Conservation (phyloP, 2,888 invertebrate species). For the Erebia ligea region DNA sequence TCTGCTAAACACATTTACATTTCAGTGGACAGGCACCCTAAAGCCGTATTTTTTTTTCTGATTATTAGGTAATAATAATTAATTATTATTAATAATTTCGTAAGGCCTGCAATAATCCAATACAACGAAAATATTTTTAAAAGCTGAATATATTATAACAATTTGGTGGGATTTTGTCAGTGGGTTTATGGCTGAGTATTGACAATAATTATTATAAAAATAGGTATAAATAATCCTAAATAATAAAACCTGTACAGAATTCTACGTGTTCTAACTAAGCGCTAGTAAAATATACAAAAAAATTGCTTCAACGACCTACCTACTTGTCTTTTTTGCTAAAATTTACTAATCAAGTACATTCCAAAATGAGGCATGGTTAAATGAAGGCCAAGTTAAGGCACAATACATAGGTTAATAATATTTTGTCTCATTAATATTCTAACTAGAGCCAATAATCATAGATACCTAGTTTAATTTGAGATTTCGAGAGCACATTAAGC, state of each 20-base stretch:
- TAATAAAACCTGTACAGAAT: slow-evolving; percentile 13
- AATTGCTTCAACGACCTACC: background rate
- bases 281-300: slow-evolving; percentile 5
- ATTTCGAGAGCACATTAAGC: background rate
- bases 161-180: slow-evolving; percentile 19
- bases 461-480: background rate
- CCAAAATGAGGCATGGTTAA: background rate
- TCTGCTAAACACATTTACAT: too few relatives aligned
- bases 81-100: too few relatives aligned
- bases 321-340: slow-evolving; percentile 6
- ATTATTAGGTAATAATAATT: too few relatives aligned
- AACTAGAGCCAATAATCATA: background rate
- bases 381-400: slow-evolving; percentile 14
- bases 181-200: slow-evolving; percentile 16
- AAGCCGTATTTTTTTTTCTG: too few relatives aligned
- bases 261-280: background rate
- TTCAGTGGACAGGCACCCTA: too few relatives aligned
- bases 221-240: slow-evolving; percentile 5
- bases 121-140: too few relatives aligned
- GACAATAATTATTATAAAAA: background rate
- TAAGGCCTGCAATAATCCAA: too few relatives aligned
- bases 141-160: background rate
- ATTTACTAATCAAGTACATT: background rate
- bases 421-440: background rate
- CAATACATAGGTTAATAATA: background rate